Percentiles rank a stretch among this genome's conserved stretches.
phyloP scores from a whole-genome alignment of 2,888 invertebrate species.

The Chalcosyrphus nemorum region DNA sequence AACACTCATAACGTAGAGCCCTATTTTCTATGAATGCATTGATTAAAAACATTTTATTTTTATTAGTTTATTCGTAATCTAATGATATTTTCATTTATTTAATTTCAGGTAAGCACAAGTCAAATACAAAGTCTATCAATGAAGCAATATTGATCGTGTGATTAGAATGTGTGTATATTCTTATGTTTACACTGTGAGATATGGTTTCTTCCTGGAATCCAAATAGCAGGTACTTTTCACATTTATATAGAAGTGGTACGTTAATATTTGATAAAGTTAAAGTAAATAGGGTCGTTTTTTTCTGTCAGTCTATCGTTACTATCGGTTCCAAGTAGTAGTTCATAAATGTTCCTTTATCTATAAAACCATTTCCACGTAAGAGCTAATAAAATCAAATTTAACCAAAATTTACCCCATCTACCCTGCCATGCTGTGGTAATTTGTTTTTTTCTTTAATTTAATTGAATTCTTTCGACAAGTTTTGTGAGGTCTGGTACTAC shows the following conservation, averaged over 20 bases:
- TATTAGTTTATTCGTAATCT: not conserved
- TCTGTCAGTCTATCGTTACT: not conserved
- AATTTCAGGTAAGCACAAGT: slow-evolving; percentile 46
- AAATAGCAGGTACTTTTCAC: slow-evolving; percentile 2
- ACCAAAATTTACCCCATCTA: too few relatives aligned
- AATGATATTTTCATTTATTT: slow-evolving; percentile 18
- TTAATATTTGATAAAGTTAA: slow-evolving; percentile 10
- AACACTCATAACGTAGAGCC: too few relatives aligned
- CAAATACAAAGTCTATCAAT: not conserved
- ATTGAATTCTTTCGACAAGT: too few relatives aligned
- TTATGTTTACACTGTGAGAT: slow-evolving; percentile 28
- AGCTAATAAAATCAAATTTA: too few relatives aligned
- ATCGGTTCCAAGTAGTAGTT: not conserved
- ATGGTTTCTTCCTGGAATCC: slow-evolving; percentile 17
- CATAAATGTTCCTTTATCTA: not conserved
- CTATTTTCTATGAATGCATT: not conserved
- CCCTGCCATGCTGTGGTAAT: too few relatives aligned
- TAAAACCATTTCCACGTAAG: not conserved
- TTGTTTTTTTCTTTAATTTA: too few relatives aligned
- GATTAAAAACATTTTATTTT: not conserved
- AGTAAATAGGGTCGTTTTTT: slow-evolving; percentile 20
- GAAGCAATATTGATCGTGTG: not conserved
- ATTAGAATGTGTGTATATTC: slow-evolving; percentile 9
- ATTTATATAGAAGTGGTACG: slow-evolving; percentile 9
- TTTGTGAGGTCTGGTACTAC: too few relatives aligned